These are phyloP conservation scores for Triplophysa tibetana DNA, from an alignment of 2,113 vertebrate genomes.

Conservation along the genomic window DNA sequence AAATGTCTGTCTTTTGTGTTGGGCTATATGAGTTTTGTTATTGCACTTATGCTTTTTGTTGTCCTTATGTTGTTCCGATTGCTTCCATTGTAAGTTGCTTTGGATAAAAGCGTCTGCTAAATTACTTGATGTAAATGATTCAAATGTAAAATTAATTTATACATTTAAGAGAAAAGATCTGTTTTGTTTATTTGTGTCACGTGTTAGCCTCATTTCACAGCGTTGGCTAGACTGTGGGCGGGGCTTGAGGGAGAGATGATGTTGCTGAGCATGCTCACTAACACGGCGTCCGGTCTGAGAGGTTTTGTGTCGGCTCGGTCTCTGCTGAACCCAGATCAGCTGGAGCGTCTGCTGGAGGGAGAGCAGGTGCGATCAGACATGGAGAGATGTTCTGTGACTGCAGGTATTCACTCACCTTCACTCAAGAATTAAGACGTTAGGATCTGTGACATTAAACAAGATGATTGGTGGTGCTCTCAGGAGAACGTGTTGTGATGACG, in stretches of 20 bases:
- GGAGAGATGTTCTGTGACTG: constrained; percentile 74
- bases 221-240: constrained; percentile 80
- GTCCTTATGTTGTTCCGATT: no score
- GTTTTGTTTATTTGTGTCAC: background rate
- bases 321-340: constrained; percentile 71
- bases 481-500: constrained; percentile 72
- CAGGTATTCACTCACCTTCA: constrained; percentile 70
- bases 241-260: constrained; percentile 83
- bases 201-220: constrained; percentile 83
- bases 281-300: constrained; percentile 73
- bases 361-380: constrained; percentile 80
- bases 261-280: constrained; percentile 77
- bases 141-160: no score
- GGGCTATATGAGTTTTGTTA: no score
- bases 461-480: constrained; percentile 64
- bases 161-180: background rate
- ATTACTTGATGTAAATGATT: no score
- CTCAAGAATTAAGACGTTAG: background rate
- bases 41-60: no score
- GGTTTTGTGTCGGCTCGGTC: constrained; percentile 75
- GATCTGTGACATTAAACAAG: no score
- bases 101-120: no score
- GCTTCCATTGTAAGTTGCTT: no score
- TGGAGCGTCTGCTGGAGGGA: constrained; percentile 73
- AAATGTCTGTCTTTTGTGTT: no score